Base-by-base conservation (phyloP, 92 coral and sea anemone species). In the Paramuricea clavata region DNA sequence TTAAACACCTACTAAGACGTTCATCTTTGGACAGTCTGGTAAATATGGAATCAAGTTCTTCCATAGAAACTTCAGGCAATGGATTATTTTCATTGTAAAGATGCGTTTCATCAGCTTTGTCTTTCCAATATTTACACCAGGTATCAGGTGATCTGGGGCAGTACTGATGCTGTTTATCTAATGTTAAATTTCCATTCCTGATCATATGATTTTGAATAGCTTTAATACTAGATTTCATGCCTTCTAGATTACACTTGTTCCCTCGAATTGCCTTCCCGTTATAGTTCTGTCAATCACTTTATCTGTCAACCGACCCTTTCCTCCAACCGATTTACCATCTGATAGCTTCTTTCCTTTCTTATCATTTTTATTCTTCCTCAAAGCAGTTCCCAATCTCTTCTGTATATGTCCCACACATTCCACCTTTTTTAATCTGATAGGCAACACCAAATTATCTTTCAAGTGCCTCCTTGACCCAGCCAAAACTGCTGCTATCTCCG, bases 341-440 rank as follows among this genome's bases (percentile, higher is more conserved):
- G 89, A 81, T 28, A 89, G 69, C 72, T 85, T 89, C 49, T 54
- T 50, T 44, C 92, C 86, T 30, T 85, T 89, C 79, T 28, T 72
- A 36, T 85, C 86, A 62, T 12, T 79, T 50, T 85, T 89, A 61
- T 61, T 78, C 25, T 78, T 68, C 54, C 90, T 85, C 21, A 89
- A 69, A 35, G 92, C 89, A 70, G 80, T 44, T 6, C 92, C 88
- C 89, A 83, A 71, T 33, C 88, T 35, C 57, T 89, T 89, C 41
- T 89, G 92, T 2, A 89, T 81, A 77, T 85, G 92, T 17, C 93
- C 93, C 42, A 87, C 93, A 87, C 85, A 90, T 69, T 90, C 93
- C 60, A 87, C 91, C 60, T 90, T 90, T 10, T 36, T 74, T 68
- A 17, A 90, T 79, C 13, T 49, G 68, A 79, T 89, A 89, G n/a